Percentiles rank a stretch among this genome's conserved stretches.
Evolutionary conservation across 2,888 invertebrate genomes (phyloP).

Genomic region (Hyposoter dolosus): DNA sequence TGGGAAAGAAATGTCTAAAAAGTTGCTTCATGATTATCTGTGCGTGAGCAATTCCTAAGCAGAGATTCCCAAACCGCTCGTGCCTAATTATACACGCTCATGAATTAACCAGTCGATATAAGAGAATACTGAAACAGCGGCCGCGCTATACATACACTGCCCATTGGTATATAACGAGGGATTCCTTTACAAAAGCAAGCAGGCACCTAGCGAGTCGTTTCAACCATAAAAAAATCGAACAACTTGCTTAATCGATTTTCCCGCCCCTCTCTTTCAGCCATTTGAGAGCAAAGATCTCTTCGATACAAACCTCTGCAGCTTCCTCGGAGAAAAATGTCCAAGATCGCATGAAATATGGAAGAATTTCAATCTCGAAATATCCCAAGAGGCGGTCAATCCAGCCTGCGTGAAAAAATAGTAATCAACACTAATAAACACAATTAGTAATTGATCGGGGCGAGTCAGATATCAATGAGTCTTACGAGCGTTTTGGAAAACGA

Average conservation of each 20-base stretch:
- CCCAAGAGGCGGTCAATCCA: background rate
- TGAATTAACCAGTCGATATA: conserved; percentile 73
- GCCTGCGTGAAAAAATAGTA: background rate
- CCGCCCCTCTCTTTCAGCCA: background rate
- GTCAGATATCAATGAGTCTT: too few relatives aligned
- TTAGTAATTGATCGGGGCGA: too few relatives aligned
- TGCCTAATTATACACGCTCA: conserved; percentile 75
- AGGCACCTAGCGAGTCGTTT: conserved; percentile 39
- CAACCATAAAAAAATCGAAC: conserved; percentile 54
- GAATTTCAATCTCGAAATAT: background rate
- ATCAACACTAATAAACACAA: too few relatives aligned
- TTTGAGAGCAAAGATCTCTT: conserved; percentile 5
- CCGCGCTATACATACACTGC: conserved; percentile 39
- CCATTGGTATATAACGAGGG: conserved; percentile 65
- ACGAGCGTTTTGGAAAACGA: too few relatives aligned
- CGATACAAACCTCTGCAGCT: conserved; percentile 17
- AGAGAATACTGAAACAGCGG: conserved; percentile 55
- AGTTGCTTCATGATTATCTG: conserved; percentile 6
- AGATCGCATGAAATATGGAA: background rate
- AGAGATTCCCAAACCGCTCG: conserved; percentile 62
- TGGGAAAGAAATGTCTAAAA: background rate
- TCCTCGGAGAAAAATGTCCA: conserved; percentile 40
- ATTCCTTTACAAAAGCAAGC: conserved; percentile 59
- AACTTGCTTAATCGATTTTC: conserved; percentile 42
- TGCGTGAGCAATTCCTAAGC: conserved; percentile 62